These are phyloP conservation scores for Yponomeuta malinellus DNA, from an alignment of 2,888 invertebrate genomes.

Conservation along the genomic window DNA sequence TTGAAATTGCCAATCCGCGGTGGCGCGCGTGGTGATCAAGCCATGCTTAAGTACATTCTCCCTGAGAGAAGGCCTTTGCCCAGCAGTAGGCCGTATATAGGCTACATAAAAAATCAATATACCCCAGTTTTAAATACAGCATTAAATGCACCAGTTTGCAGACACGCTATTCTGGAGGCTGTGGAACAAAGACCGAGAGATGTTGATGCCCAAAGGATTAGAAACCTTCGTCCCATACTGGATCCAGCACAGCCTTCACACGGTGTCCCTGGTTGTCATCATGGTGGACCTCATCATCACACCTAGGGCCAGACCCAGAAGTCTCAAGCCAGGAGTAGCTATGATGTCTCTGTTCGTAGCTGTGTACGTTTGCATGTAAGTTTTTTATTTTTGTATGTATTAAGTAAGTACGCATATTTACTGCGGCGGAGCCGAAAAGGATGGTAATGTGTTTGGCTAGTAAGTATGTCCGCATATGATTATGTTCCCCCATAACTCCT, in stretches of 20 bases:
- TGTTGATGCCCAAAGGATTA: conserved; percentile 43
- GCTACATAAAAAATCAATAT: too few species aligned
- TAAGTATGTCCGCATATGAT: too few species aligned
- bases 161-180: conserved; percentile 60
- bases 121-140: too few species aligned
- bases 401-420: background rate
- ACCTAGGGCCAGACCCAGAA: conserved; percentile 43
- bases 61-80: too few species aligned
- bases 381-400: conserved; percentile 19
- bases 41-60: too few species aligned
- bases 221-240: conserved; percentile 48
- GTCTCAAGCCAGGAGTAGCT: conserved; percentile 30
- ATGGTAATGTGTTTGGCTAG: too few species aligned
- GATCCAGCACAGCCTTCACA: conserved; percentile 61
- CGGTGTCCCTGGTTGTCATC: conserved; percentile 44
- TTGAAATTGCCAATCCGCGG: too few species aligned
- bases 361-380: conserved; percentile 46
- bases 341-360: conserved; percentile 35
- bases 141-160: conserved; percentile 37
- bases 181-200: conserved; percentile 45
- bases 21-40: too few species aligned
- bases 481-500: too few species aligned
- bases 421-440: too few species aligned
- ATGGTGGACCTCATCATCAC: conserved; percentile 48
- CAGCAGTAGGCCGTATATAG: too few species aligned